A percentile compares a stretch with the other conserved stretches of the same genome.
Conservation (phyloP, 2,113 vertebrate genomes). For the Pandion haliaetus region DNA sequence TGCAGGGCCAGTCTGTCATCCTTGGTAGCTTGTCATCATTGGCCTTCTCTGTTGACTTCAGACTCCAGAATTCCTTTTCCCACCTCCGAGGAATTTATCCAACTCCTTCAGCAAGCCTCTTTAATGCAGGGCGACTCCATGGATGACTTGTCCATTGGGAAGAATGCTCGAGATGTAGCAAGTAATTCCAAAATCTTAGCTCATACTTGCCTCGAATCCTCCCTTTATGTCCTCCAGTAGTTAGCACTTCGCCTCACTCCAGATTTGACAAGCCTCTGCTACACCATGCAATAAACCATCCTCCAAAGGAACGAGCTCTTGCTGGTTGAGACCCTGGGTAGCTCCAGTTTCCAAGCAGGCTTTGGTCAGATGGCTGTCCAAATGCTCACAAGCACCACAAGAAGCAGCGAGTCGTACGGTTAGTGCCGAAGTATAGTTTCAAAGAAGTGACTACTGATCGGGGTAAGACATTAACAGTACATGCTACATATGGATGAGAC, state of each 20-base stretch:
- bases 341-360: neutral
- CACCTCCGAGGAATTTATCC: neutral
- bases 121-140: neutral
- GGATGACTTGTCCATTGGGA: neutral
- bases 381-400: neutral
- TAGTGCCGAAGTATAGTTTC: neutral
- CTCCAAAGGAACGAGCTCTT: neutral
- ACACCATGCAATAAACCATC: neutral
- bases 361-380: neutral
- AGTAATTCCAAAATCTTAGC: neutral
- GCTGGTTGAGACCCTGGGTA: neutral
- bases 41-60: neutral
- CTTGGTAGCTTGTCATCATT: fast-evolving
- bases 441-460: neutral
- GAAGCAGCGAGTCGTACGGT: fast-evolving
- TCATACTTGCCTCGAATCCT: neutral
- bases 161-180: neutral
- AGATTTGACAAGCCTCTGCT: neutral
- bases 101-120: neutral
- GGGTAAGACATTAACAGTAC: neutral
- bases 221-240: fast-evolving
- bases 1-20: neutral
- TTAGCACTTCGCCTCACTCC: neutral
- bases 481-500: fast-evolving
- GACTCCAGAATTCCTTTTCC: neutral